Evolutionary conservation across 2,888 invertebrate species (phyloP), one percentile per base, ranked within the genome.

Genomic region (Thecocarcelia acutangulata): DNA sequence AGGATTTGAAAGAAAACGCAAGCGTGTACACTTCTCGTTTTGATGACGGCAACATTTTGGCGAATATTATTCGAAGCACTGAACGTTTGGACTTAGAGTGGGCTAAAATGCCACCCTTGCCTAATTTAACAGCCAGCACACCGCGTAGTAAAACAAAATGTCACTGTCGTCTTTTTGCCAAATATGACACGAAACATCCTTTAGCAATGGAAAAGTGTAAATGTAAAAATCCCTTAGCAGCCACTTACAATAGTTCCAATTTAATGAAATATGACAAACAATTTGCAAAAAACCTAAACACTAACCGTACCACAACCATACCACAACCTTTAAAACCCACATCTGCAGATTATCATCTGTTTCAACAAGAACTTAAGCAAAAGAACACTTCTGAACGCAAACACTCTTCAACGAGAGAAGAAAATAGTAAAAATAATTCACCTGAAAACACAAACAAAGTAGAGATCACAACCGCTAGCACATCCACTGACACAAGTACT

Each of bases 21-120:
- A 87, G 84, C 86, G 86, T 74, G 88, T 88, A 63, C 88, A 86
- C 72, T 88, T 88, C 86, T 85, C 87, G 83, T 80, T 87, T 76
- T 86, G 86, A 83, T 73, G 86, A 87, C 70, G 87, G 87, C 73
- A 86, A 88, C 77, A 87, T 88, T 37, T 84, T 87, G 46, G 78
- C 84, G 42, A 89, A 89, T 69, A 88, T 89, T 21, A 88, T 85
- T 44, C 85, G 85, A n/a, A 89, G 89, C 80, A 89, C 88, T 54
- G 86, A 87, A 66, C 86, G 88, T 8, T 83, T 89, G 77, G 85
- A 87, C 24, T 78, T 80, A 73, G 86, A 89, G 76, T 80, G 88
- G 85, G 87, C 88, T 50, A 89, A 89, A 85, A 89, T 89, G 85
- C 87, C 86, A 8, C 89, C 89, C 42, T 56, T 89, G 76, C 87